A percentile compares a stretch with the other conserved stretches of the same genome.
These are phyloP conservation scores for Drosophila multiciliata DNA, from an alignment of 2,888 invertebrate genomes.

Conservation along the genomic window DNA sequence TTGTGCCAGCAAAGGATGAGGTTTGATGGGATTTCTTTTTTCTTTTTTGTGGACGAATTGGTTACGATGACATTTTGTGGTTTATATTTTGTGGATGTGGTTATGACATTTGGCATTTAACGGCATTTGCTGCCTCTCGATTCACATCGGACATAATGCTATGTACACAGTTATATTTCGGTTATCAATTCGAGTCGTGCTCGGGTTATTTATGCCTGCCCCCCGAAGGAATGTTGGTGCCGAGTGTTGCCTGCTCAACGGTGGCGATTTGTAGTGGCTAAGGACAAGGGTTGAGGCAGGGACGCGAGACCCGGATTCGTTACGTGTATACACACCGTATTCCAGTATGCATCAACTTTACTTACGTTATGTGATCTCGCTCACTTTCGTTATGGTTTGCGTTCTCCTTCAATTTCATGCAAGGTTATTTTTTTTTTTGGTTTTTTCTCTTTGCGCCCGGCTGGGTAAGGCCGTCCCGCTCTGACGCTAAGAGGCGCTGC, in stretches of 20 bases:
- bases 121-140: constrained; percentile 20
- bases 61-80: constrained; percentile 39
- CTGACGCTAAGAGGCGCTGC: constrained; percentile 13
- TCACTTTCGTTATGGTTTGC: constrained; percentile 9
- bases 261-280: neutral
- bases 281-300: constrained; percentile 1
- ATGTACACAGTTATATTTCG: neutral
- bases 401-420: constrained; percentile 12
- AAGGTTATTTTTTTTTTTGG: constrained; percentile 10
- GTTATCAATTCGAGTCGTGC: constrained; percentile 13
- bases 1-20: constrained; percentile 28
- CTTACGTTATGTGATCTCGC: constrained; percentile 5
- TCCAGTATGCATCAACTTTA: constrained; percentile 9
- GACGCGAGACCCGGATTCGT: constrained; percentile 25
- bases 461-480: constrained; percentile 36
- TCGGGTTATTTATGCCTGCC: constrained; percentile 17
- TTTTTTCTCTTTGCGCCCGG: constrained; percentile 13
- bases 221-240: neutral
- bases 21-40: constrained; percentile 6
- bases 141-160: constrained; percentile 4
- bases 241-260: constrained; percentile 1
- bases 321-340: constrained; percentile 31
- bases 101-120: constrained; percentile 16
- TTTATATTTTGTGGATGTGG: neutral
- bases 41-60: neutral